Evolutionary conservation across 2,797 vertebrate species (phyloP).

Genomic region (Huso huso): DNA sequence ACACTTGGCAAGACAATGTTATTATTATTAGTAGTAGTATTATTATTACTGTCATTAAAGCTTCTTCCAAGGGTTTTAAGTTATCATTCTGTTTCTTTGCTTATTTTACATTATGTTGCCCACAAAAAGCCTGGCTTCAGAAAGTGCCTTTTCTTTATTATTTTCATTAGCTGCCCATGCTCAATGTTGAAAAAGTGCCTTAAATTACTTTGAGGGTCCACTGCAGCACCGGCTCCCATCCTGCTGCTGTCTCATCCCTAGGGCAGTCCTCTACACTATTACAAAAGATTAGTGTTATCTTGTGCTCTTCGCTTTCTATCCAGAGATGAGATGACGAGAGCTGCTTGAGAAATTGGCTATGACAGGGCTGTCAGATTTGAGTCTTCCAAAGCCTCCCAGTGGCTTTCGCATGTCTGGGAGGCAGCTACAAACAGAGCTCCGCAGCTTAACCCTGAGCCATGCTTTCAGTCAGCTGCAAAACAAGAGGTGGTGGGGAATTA

Average conservation of each 20-base stretch:
- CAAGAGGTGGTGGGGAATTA: neutral
- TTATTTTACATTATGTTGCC: too few relatives aligned
- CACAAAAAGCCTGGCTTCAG: too few relatives aligned
- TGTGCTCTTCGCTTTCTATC: neutral
- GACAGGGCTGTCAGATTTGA: neutral
- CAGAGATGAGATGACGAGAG: neutral
- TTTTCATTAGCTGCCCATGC: too few relatives aligned
- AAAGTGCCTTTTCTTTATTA: too few relatives aligned
- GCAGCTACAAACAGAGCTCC: too few relatives aligned
- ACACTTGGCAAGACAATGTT: too few relatives aligned
- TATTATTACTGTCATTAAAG: too few relatives aligned
- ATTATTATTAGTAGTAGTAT: too few relatives aligned
- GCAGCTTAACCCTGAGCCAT: neutral
- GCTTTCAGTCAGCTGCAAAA: neutral
- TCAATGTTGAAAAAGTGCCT: neutral
- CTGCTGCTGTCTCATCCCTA: conserved; percentile 8
- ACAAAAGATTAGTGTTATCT: neutral
- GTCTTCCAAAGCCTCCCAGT: neutral
- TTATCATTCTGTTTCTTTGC: too few relatives aligned
- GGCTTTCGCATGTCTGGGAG: too few relatives aligned
- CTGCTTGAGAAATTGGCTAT: neutral
- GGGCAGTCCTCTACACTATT: neutral
- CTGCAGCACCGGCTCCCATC: neutral
- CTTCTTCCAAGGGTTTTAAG: too few relatives aligned
- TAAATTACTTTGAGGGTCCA: conserved; percentile 4